Conservation (phyloP, 2,888 invertebrate species). For the Pristionchus japonicus region DNA sequence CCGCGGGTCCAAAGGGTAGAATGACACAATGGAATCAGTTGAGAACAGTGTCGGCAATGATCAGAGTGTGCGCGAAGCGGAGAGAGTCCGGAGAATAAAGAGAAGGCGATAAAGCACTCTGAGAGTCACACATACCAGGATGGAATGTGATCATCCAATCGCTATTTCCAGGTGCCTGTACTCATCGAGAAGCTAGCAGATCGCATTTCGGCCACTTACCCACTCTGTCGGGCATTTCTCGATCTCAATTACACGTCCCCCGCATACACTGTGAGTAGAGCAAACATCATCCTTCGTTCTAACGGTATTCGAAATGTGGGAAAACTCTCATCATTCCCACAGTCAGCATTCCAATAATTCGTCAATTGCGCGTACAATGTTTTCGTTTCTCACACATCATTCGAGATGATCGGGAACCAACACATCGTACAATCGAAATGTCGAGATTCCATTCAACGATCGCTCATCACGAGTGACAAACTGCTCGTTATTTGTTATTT, state of each 20-base stretch:
- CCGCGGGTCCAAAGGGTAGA: constrained; percentile 16
- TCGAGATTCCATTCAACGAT: constrained; percentile 47
- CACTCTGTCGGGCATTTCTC: constrained; percentile 32
- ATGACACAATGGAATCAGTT: constrained; percentile 41
- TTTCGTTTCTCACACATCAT: background rate
- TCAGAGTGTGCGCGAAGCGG: background rate
- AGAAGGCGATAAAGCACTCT: background rate
- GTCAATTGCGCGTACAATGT: background rate
- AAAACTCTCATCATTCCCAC: background rate
- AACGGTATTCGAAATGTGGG: too few relatives aligned
- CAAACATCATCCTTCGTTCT: too few relatives aligned
- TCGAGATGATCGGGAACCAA: constrained; percentile 58
- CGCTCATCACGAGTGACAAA: background rate
- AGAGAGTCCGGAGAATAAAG: background rate
- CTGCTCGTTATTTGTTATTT: background rate
- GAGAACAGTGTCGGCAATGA: constrained; percentile 17
- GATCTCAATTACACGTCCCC: constrained; percentile 48
- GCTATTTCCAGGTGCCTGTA: constrained; percentile 57
- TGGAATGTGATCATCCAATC: constrained; percentile 7
- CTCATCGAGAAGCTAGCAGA: constrained; percentile 61
- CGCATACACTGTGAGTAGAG: constrained; percentile 43
- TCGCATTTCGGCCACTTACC: constrained; percentile 46
- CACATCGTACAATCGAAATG: constrained; percentile 53
- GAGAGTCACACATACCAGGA: background rate
- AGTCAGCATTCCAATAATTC: background rate